Conservation (phyloP, 2,113 vertebrate species). For the Protobothrops mucrosquamatus region DNA sequence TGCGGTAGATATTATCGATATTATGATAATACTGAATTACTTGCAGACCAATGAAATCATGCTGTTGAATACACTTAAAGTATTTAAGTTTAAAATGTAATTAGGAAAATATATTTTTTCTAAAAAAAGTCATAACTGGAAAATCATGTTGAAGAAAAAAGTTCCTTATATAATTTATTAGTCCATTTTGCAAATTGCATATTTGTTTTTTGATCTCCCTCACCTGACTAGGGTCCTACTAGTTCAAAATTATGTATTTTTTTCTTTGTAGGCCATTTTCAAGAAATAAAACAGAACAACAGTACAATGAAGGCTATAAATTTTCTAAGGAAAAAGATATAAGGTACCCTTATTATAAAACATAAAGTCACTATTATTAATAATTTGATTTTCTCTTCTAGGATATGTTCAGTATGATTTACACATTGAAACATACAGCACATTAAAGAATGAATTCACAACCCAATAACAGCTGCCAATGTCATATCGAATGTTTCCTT, state of each 20-base stretch:
- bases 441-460: not conserved
- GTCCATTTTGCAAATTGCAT: not conserved
- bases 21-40: not conserved
- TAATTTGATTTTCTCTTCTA: not conserved
- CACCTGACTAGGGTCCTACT: not conserved
- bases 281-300: not conserved
- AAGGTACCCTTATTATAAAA: not conserved
- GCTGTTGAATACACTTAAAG: not conserved
- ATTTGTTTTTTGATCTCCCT: not conserved
- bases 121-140: not conserved
- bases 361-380: not conserved
- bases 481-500: not conserved
- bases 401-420: not conserved
- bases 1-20: not conserved
- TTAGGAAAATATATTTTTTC: not conserved
- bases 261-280: not conserved
- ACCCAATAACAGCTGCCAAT: not conserved
- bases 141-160: not conserved
- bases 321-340: not conserved
- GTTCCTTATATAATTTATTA: not conserved
- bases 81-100: not conserved
- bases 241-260: not conserved
- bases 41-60: not conserved
- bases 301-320: not conserved
- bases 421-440: not conserved